These are phyloP conservation scores for Procavia capensis DNA, from an alignment of 2,113 vertebrate species.

Conservation along the genomic window DNA sequence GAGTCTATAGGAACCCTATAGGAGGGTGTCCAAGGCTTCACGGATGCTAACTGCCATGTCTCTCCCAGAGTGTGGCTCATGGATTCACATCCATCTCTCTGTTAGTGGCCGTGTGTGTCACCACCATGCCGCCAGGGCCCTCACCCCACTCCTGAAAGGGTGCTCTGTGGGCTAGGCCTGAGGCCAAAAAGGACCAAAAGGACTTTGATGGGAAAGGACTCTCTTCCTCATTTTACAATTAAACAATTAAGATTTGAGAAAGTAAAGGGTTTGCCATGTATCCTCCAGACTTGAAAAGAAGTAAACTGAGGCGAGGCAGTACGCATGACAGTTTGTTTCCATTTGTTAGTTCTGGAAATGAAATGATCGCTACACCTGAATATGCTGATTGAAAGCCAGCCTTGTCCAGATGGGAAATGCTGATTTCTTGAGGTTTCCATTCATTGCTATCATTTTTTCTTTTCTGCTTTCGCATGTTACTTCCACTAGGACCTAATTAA, in stretches of 20 bases:
- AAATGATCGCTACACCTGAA: constrained; percentile 72
- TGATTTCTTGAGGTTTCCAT: constrained; percentile 42
- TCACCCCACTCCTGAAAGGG: no score
- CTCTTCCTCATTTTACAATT: neutral
- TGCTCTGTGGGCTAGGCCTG: neutral
- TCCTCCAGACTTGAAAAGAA: constrained; percentile 58
- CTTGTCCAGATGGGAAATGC: constrained; percentile 37
- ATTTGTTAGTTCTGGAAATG: constrained; percentile 74
- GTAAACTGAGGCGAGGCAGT: constrained; percentile 66
- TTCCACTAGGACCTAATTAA: constrained; percentile 30
- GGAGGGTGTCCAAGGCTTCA: neutral
- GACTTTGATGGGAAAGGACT: neutral
- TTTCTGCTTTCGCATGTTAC: neutral
- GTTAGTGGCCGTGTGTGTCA: no score
- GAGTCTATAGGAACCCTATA: neutral
- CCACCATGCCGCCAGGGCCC: no score
- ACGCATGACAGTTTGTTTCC: constrained; percentile 77
- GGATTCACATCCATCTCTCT: no score
- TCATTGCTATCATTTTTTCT: constrained; percentile 25
- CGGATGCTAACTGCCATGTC: no score
- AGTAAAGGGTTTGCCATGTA: constrained; percentile 56
- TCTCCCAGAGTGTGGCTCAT: no score
- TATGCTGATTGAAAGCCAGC: constrained; percentile 64
- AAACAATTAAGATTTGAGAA: constrained; percentile 10
- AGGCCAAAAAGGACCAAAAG: neutral